Evolutionary conservation across 1,140 invertebrate species (phyloP), one percentile per base, ranked within the genome.

Genomic region (Platyura marginata): DNA sequence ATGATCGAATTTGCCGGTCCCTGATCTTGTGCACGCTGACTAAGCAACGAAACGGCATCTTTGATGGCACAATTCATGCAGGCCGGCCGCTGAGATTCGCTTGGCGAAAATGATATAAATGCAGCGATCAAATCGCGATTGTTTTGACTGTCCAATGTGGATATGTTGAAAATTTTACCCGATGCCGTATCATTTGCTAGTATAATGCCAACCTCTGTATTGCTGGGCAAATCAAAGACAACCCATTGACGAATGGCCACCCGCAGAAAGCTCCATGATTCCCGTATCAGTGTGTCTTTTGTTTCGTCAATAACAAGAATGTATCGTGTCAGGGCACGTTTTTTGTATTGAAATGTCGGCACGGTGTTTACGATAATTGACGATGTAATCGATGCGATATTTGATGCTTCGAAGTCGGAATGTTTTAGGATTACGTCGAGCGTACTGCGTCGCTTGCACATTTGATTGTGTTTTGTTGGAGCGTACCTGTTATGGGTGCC

Each of bases 381-480:
- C 19, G 11, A 15, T 3, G 53, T 51, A 21, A 71, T 63, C 4
- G 51, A 54, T 4, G 67, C 64, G 3, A 52, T 56, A 3, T 51
- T 50, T 44, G 56, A 54, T 11, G 33, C 41, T 1, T 48, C 48
- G 46, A 78, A 78, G 49, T 80, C 77, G 3, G 50, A 21, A 55
- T 79, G 73, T 44, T 61, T 59, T 15, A 63, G 51, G 43, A 79
- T 74, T 25, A 79, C 67, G 44, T 78, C 74, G 54, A 70, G 66
- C 3, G 70, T 67, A 48, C 72, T 75, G 29, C 65, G 59, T 33
- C 71, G 63, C 39, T 69, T 55, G 51, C 77, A 80, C 13, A 78
- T 59, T 15, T 68, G 59, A 57, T 80, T 80, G 25, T 80, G 77
- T 52, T 75, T 75, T n/a, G 74, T 79, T 1, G 75, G 76, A 1